Evolutionary conservation across 1,140 invertebrate species (phyloP), one percentile per base, ranked within the genome.

Genomic region (Ylistrum balloti): DNA sequence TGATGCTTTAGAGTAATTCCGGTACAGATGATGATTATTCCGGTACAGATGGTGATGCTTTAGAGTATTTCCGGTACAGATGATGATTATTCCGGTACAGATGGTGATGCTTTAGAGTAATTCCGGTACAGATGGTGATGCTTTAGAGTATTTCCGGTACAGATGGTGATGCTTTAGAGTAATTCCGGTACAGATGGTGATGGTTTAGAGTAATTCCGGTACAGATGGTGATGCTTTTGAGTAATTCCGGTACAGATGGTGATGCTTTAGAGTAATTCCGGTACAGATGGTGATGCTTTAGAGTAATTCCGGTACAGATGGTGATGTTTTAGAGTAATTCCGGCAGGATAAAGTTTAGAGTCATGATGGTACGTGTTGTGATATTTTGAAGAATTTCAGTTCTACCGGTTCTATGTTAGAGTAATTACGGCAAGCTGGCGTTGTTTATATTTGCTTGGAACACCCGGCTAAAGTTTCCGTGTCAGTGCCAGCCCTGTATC

Each of bases 391-490:
- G 5, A 28, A 74, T 74, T 74, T 74, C n/a, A n/a, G 56, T n/a
- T 28, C n/a, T 5, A 5, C 9, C n/a, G n/a, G 9, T 74, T 22
- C 5, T 17, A 28, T 74, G n/a, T 74, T 74, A 74, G 56, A 28
- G 56, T 74, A 74, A 74, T 74, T 74, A 5, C 56, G 56, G 56
- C 28, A 74, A 17, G n/a, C n/a, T 74, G 56, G 56, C 22, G 22
- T 28, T 74, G 56, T 74, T 74, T 74, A 74, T 74, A 74, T 74
- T 74, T 28, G 56, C 17, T n/a, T 74, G 22, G 56, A 74, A 74
- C 56, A 74, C 56, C 56, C 56, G 56, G 56, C 56, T 74, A 28
- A 74, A n/a, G n/a, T 74, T 74, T n/a, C 56, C 56, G 56, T 74
- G 56, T 74, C 56, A 74, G 56, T 74, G 56, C 56, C 56, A 74